These are phyloP conservation scores for Congeria kusceri DNA, from an alignment of 2,888 invertebrate genomes.

Conservation along the genomic window DNA sequence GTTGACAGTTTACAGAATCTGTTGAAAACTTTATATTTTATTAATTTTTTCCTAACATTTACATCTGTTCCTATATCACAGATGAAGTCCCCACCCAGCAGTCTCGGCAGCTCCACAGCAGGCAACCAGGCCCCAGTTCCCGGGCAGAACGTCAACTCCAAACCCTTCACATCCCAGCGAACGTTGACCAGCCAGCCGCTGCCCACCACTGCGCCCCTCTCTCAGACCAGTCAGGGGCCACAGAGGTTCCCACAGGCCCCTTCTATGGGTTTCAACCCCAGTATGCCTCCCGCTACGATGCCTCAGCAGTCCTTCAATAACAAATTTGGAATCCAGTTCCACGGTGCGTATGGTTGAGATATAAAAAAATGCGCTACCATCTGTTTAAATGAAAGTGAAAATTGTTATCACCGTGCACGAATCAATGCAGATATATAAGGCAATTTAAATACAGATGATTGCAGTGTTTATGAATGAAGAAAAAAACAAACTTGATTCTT, in stretches of 20 bases:
- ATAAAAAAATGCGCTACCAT: no score
- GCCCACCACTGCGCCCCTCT: slow-evolving; percentile 4
- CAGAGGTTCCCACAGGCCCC: slow-evolving; percentile 59
- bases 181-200: slow-evolving; percentile 61
- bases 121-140: slow-evolving; percentile 55
- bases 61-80: slow-evolving; percentile 40
- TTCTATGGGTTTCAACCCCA: slow-evolving; percentile 40
- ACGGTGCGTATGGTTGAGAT: no score
- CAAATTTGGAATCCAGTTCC: neutral
- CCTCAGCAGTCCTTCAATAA: slow-evolving; percentile 46
- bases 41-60: no score
- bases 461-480: no score
- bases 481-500: no score
- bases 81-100: slow-evolving; percentile 76
- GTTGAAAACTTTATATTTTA: no score
- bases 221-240: slow-evolving; percentile 4
- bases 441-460: no score
- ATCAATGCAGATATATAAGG: no score
- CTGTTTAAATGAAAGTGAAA: no score
- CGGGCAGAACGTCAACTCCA: slow-evolving; percentile 70
- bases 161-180: slow-evolving; percentile 70
- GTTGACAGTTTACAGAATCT: no score
- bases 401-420: no score
- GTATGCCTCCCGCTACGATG: slow-evolving; percentile 45
- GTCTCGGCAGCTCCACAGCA: slow-evolving; percentile 14